phyloP scores from a whole-genome alignment of 53 echinoderm and acorn worm genomes.

The Astropecten irregularis region DNA sequence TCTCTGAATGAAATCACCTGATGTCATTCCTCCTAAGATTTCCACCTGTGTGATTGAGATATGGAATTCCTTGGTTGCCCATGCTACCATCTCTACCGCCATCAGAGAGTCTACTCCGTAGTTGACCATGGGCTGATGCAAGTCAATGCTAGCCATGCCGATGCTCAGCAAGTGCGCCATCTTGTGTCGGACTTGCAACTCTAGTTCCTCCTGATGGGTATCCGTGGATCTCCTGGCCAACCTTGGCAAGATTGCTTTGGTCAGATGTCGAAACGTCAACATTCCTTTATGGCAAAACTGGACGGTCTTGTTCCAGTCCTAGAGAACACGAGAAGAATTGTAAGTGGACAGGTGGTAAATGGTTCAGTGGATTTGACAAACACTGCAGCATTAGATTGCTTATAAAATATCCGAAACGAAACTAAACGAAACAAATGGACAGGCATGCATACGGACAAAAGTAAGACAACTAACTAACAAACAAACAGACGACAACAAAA shows the following conservation, averaged over 20 bases:
- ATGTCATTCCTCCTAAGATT: slow-evolving; percentile 85
- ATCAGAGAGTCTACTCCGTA: slow-evolving; percentile 93
- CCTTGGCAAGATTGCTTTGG: slow-evolving; percentile 6
- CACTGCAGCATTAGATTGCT: background rate
- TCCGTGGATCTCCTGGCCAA: background rate
- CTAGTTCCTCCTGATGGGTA: background rate
- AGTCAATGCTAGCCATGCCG: slow-evolving; percentile 71
- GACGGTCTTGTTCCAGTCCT: slow-evolving; percentile 76
- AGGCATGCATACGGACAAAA: background rate
- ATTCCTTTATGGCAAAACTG: slow-evolving; percentile 54
- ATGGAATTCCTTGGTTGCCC: slow-evolving; percentile 77
- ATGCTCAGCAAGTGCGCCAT: slow-evolving; percentile 74
- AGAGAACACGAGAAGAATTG: background rate
- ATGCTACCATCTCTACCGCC: slow-evolving; percentile 93
- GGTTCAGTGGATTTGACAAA: background rate
- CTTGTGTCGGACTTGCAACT: slow-evolving; percentile 50
- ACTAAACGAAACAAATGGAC: background rate
- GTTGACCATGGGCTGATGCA: slow-evolving; percentile 86
- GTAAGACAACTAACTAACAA: background rate
- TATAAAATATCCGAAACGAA: background rate
- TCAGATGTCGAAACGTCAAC: slow-evolving; percentile 75
- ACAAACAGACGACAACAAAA: background rate
- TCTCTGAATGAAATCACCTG: slow-evolving; percentile 67
- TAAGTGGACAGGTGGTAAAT: background rate
- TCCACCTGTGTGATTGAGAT: slow-evolving; percentile 85